Evolutionary conservation across 2,797 vertebrate species (phyloP), one percentile per base, ranked within the genome.

Genomic region (Austrolebias charrua): DNA sequence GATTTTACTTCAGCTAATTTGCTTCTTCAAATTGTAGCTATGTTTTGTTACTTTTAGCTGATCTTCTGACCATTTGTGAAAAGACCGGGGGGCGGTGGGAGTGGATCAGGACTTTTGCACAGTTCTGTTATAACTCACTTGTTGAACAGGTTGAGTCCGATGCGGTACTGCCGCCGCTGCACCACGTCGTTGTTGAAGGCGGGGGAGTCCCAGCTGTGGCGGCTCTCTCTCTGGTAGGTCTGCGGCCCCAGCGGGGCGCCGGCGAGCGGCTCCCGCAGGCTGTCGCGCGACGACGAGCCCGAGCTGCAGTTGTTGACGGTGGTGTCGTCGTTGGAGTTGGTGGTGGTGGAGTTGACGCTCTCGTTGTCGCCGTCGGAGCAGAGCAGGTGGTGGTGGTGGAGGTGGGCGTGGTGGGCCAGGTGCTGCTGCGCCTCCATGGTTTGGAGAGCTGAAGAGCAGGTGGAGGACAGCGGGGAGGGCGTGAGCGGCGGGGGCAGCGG

Each of bases 71-170:
- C 24, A 24, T 24, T 24, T 24, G 24, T 24, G 24, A 33, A 4
- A 33, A 33, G 31, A 33, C 31, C 31, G 8, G 9, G 9, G 7
- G 35, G 2, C 7, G 15, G 15, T 43, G 13, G 15, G 14, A 1
- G 35, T 8, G 9, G 42, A 43, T 2, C 42, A 43, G 42, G 42
- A 43, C 13, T 29, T 50, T 5, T 51, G 20, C 12, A 29, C 24
- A 6, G 24, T 14, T 24, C 24, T 31, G 24, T n/a, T 16, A n/a
- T n/a, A 29, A 44, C 77, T 71, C 85, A 98, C 96, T 98, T 98
- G 90, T 98, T 98, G 76, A 96, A 98, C 52, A 98, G 94, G 89
- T 98, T 98, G 84, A 98, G 94, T 75, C 96, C 96, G 3, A 98
- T 98, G 80, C 96, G 94, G 81, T 97, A 97, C 80, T 97, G 96